phyloP scores from a whole-genome alignment of 2,797 vertebrate species.

The Sphaeramia orbicularis region DNA sequence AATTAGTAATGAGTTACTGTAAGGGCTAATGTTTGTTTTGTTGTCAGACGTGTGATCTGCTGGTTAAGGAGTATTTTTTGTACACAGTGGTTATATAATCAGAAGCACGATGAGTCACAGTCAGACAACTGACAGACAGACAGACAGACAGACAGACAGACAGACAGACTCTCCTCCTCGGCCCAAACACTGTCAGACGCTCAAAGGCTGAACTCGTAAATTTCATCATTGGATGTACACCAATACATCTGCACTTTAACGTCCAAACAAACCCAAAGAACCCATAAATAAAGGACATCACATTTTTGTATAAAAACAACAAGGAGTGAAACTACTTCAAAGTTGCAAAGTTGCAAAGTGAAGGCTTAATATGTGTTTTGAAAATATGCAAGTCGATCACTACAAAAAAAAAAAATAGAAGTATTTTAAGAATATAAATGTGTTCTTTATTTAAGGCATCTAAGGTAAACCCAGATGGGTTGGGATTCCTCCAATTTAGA shows the following conservation, averaged over 20 bases:
- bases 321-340: conserved; percentile 5
- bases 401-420: neutral
- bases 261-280: conserved; percentile 60
- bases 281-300: conserved; percentile 43
- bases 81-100: conserved; percentile 10
- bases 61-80: neutral
- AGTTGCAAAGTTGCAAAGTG: neutral
- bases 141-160: no score
- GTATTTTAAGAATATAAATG: neutral
- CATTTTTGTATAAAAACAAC: conserved; percentile 33
- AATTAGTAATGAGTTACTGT: no score
- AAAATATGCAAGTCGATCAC: neutral
- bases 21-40: neutral
- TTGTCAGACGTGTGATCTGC: neutral
- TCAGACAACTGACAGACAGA: neutral
- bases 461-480: no score
- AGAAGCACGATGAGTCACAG: conserved; percentile 19
- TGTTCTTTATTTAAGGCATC: neutral
- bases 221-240: conserved; percentile 53
- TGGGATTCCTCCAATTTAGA: no score
- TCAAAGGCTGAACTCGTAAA: conserved; percentile 45
- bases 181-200: conserved; percentile 43
- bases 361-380: neutral
- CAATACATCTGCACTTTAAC: conserved; percentile 52
- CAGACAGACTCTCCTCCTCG: conserved; percentile 19